Conservation (phyloP, 2,113 vertebrate genomes). For the Zosterops japonicus region DNA sequence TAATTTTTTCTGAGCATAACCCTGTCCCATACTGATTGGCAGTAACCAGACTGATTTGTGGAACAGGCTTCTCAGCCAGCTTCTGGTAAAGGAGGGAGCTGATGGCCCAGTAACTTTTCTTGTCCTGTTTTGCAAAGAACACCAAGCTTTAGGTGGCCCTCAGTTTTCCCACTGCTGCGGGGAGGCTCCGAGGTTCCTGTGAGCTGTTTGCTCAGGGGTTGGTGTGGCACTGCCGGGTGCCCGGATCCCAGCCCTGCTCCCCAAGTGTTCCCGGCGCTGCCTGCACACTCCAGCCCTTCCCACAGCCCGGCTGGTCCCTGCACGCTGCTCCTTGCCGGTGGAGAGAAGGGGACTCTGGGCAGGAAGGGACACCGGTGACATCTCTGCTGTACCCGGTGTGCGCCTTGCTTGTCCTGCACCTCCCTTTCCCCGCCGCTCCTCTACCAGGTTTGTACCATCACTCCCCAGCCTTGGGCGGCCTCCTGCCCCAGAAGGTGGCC, state of each 20-base stretch:
- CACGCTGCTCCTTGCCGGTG: accelerated
- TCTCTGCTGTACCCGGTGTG: not conserved
- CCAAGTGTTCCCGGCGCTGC: accelerated
- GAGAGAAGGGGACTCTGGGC: accelerated
- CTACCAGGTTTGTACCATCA: not conserved
- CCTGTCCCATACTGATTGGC: not conserved
- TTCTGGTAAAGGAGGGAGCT: not conserved
- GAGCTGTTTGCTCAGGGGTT: accelerated
- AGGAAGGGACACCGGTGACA: accelerated
- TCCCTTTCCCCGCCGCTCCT: not conserved
- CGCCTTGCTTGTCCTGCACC: not conserved
- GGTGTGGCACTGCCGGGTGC: accelerated
- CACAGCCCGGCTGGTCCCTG: accelerated
- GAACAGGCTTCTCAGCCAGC: not conserved
- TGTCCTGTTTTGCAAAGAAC: not conserved
- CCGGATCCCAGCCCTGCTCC: accelerated
- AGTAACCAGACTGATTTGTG: not conserved
- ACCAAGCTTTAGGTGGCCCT: not conserved
- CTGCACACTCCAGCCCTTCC: not conserved
- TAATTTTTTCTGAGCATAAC: not conserved
- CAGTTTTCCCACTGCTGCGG: accelerated
- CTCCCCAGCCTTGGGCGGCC: not conserved
- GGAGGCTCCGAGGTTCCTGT: accelerated
- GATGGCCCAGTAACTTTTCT: not conserved
- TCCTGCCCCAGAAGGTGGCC: not conserved